These are phyloP conservation scores for Apodemus speciosus DNA, from an alignment of 2,113 vertebrate species.

Conservation along the genomic window DNA sequence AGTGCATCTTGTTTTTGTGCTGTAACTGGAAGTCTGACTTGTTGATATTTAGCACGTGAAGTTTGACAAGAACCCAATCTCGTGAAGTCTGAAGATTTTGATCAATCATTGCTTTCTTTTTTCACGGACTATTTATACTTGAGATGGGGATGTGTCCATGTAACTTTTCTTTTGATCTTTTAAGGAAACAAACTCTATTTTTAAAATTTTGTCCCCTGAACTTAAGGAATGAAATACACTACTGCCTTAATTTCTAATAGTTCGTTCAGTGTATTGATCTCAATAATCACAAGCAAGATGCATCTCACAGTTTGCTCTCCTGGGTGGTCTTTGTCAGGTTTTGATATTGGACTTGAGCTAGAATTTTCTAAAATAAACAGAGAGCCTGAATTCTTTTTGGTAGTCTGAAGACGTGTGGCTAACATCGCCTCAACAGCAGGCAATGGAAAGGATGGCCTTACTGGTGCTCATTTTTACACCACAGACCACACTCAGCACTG, in stretches of 20 bases:
- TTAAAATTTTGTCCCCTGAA: not conserved
- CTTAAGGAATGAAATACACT: not conserved
- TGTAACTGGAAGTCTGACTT: not conserved
- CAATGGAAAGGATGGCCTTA: not conserved
- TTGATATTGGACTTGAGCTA: not conserved
- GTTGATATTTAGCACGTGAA: not conserved
- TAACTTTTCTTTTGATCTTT: conserved; percentile 1
- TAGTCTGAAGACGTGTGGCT: not conserved
- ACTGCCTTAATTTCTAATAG: not conserved
- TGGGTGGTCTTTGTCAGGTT: not conserved
- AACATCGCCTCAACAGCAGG: accelerated
- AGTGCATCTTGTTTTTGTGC: not conserved
- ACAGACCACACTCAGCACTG: not conserved
- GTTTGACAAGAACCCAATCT: not conserved
- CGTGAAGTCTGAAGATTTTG: conserved; percentile 11
- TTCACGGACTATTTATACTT: not conserved
- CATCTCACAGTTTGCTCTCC: not conserved
- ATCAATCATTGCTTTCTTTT: not conserved
- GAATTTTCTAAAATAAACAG: not conserved
- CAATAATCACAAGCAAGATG: not conserved
- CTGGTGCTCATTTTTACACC: accelerated
- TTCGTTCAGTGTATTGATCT: not conserved
- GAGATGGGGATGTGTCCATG: not conserved
- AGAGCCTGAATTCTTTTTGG: not conserved
- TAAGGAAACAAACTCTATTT: not conserved